Evolutionary conservation across 2,797 vertebrate species (phyloP).

Genomic region (Lagorchestes hirsutus): DNA sequence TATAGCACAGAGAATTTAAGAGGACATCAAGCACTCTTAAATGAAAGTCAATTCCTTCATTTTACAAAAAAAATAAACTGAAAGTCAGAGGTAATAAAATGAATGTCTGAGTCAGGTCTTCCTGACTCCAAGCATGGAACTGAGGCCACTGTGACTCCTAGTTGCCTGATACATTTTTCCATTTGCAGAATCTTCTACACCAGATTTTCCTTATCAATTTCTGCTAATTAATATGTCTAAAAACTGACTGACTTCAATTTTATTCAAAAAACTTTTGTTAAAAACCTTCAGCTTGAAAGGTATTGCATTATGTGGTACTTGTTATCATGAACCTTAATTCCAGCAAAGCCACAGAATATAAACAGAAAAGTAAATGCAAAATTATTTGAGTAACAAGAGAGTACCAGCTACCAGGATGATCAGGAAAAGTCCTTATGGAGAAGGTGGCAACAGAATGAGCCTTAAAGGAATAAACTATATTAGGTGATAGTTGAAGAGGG

Average conservation of each 20-base stretch:
- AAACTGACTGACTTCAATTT: background rate
- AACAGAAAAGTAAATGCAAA: background rate
- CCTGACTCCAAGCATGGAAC: background rate
- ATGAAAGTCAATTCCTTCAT: background rate
- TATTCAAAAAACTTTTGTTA: background rate
- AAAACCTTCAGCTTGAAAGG: background rate
- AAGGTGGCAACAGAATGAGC: background rate
- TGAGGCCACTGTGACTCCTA: background rate
- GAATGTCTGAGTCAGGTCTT: background rate
- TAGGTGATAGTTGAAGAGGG: background rate
- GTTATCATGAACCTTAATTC: background rate
- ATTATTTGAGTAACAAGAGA: background rate
- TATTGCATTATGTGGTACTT: background rate
- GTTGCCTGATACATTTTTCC: background rate
- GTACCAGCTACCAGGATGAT: background rate
- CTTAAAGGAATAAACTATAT: background rate
- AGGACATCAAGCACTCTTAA: background rate
- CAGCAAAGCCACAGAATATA: background rate
- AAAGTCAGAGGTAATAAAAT: background rate
- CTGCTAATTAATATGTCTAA: background rate
- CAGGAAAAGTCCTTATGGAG: background rate
- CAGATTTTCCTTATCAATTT: background rate
- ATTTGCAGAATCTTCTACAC: background rate
- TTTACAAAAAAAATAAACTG: background rate
- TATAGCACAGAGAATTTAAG: background rate